Evolutionary conservation across 2,797 vertebrate species (phyloP), one percentile per base, ranked within the genome.

Genomic region (Epinephelus awoara): DNA sequence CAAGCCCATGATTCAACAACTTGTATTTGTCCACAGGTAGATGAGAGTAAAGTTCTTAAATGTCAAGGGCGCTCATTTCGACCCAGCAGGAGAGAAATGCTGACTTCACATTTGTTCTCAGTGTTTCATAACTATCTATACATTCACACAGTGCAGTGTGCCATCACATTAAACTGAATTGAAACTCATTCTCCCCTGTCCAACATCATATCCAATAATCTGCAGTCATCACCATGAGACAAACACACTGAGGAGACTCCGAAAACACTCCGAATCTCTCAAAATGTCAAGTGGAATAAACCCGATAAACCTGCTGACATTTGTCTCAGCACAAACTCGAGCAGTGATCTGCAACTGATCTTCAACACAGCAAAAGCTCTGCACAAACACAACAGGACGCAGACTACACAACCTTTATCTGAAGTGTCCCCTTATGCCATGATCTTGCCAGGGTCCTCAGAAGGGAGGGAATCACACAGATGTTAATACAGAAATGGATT

Each of bases 271-370:
- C 2, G 58, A 65, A 72, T 56, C 65, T 13, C 67, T 42, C 38
- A 11, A 84, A 79, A 84, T 73, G 67, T 80, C 76, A 56, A 62
- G 58, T 5, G 21, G 46, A 75, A 69, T 62, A 59, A 75, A 72
- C 2, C 2, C 2, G 38, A 79, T 73, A 50, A 80, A 80, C 27
- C 72, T 27, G 57, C 64, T 73, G 64, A 81, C 51, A 58, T 80
- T 75, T 75, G 29, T 75, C 34, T 70, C 46, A 4, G 56, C 0
- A 27, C 55, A 17, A 10, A 18, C 72, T 77, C 7, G 14, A 72
- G 49, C 51, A 59, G 3, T 18, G 61, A 72, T 56, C 34, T 49
- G 11, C 25, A 19, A 68, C 25, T 12, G 71, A 75, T 61, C 46
- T 1, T 11, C 40, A 10, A 29, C 61, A 21, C 23, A 3, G n/a